Base-by-base conservation (phyloP, 1,140 invertebrate species). In the Macrobrachium rosenbergii region DNA sequence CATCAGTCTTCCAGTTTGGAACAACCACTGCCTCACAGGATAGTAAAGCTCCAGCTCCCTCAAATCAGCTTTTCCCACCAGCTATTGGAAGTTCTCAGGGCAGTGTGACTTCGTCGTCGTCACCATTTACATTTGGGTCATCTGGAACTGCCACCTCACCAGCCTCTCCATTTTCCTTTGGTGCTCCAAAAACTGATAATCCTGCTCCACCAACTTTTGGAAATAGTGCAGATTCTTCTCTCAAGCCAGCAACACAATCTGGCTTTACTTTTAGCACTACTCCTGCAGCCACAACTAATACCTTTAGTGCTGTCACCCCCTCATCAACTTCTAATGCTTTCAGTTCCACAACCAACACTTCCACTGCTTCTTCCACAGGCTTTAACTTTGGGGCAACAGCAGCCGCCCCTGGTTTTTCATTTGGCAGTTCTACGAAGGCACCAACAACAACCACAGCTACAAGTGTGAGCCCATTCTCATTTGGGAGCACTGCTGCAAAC, bases 311-410 rank as follows among this genome's bases (percentile, higher is more conserved):
- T 21, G 14, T 45, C 19, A 0, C 59, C 19, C 43, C 76, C 19
- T 59, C 76, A n/a, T n/a, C 76, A 3, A 8, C 76, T 79, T 11
- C 21, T 19, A 52, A 43, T 79, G 59, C 76, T 11, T 6, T 23
- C 0, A 23, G 14, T 58, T 19, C 79, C 3, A 16, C 60, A 12
- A 14, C 59, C 21, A 64, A 59, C 59, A 23, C 79, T 43, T 19
- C 60, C 12, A 23, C 77, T 21, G 21, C 28, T n/a, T n/a, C 52
- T 52, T 79, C 78, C 19, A 10, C 23, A 28, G 62, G 23, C 19
- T 81, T 81, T 43, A 64, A 43, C 28, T 80, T 80, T 64, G 78
- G 78, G 43, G 21, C 78, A 19, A 14, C 58, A 14, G 43, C n/a
- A 60, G 19, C 58, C 17, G 5, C 59, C 21, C 21, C 43, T 58